phyloP scores from a whole-genome alignment of 2,888 invertebrate genomes.

The Amblyjoppa proteus region DNA sequence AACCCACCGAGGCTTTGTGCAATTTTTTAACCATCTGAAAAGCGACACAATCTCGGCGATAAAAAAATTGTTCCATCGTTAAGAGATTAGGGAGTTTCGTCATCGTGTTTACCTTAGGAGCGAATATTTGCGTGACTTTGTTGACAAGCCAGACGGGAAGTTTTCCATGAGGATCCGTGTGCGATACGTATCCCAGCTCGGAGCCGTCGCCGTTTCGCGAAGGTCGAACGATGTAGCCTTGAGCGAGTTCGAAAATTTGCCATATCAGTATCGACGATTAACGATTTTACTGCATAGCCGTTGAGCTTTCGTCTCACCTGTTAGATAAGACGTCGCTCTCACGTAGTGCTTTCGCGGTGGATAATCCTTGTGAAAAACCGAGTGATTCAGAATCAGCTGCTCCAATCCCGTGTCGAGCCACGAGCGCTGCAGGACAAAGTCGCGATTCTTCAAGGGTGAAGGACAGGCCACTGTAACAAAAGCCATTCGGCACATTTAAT shows the following conservation, averaged over 20 bases:
- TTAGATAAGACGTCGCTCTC: constrained; percentile 88
- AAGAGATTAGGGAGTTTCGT: not conserved
- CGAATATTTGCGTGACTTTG: constrained; percentile 93
- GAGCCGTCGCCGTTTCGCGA: constrained; percentile 87
- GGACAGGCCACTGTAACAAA: constrained; percentile 91
- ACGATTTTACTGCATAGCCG: not conserved
- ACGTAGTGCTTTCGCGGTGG: constrained; percentile 94
- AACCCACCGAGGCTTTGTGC: constrained; percentile 93
- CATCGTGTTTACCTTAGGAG: constrained; percentile 89
- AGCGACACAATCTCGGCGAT: not conserved
- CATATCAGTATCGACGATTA: not conserved
- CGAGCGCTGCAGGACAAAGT: constrained; percentile 96
- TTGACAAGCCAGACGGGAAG: constrained; percentile 96
- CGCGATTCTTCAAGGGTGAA: constrained; percentile 94
- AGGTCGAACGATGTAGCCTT: constrained; percentile 89
- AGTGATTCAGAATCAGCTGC: constrained; percentile 96
- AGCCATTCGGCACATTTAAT: not conserved
- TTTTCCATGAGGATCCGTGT: constrained; percentile 95
- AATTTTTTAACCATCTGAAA: constrained; percentile 91
- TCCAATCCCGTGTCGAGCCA: constrained; percentile 95
- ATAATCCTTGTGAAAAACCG: constrained; percentile 94
- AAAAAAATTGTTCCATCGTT: constrained; percentile 12
- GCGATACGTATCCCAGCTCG: constrained; percentile 94
- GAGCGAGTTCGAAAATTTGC: constrained; percentile 68
- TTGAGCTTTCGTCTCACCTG: constrained; percentile 84